Evolutionary conservation across 2,888 invertebrate species (phyloP), one percentile per base, ranked within the genome.

Genomic region (Sicus ferrugineus): DNA sequence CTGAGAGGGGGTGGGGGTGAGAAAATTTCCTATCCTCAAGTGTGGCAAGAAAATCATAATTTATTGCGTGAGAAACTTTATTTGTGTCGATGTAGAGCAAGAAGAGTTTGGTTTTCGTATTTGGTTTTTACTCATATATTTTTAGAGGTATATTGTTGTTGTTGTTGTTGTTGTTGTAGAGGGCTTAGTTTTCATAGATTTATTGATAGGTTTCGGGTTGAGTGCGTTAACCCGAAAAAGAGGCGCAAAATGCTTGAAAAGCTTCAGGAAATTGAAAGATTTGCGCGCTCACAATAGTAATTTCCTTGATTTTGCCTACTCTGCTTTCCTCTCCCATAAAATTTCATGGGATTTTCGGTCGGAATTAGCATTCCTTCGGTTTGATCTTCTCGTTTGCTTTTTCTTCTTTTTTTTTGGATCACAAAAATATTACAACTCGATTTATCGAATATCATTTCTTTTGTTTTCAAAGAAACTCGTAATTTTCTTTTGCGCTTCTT

Each of bases 251-350:
- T 48, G 31, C 3, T 58, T 69, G 64, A 64, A 65, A 69, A 69
- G 69, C 69, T 59, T 46, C 56, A 26, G 59, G 48, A 69, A 69
- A 69, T 69, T 65, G 69, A 69, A 65, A 59, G 46, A 58, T 69
- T 65, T 65, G 46, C 31, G 59, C 30, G 19, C 34, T 9, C n/a
- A 42, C 0, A 42, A 9, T 4, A 16, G 42, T 16, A 42, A 34
- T 34, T 9, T 34, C 14, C 2, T 34, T 42, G 42, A 42, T 42
- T 42, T 42, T 42, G 4, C 16, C 42, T 42, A n/a, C 50, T 3
- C 48, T n/a, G 4, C n/a, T 48, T 48, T n/a, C 48, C 48, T 16
- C 48, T 48, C 6, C 48, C 48, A 48, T 5, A 11, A 11, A 38
- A 38, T 11, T 9, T 38, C 38, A 38, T 38, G 38, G 11, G 38